Conservation (phyloP, 2,113 vertebrate genomes). For the Euleptes europaea region DNA sequence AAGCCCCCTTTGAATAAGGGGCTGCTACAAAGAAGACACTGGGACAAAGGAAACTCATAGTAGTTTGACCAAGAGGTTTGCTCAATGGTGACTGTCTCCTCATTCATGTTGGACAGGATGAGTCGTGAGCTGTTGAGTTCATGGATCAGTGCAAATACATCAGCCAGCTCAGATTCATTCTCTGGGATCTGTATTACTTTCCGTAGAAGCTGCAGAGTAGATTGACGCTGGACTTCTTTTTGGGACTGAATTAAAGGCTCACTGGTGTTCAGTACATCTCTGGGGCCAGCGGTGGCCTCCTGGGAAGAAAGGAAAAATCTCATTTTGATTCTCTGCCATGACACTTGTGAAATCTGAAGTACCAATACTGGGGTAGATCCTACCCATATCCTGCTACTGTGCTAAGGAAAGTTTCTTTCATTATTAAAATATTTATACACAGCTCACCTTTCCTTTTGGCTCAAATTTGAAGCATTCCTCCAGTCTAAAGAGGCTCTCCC, state of each 20-base stretch:
- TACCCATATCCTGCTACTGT: background rate
- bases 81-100: slow-evolving; percentile 82
- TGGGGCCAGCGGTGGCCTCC: slow-evolving; percentile 67
- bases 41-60: slow-evolving; percentile 87
- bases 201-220: slow-evolving; percentile 88
- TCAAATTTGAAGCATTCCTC: too few species aligned
- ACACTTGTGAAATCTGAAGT: background rate
- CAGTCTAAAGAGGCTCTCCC: too few species aligned
- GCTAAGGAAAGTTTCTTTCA: too few species aligned
- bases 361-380: background rate
- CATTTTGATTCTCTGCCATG: background rate
- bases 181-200: slow-evolving; percentile 90
- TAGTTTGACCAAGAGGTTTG: slow-evolving; percentile 92
- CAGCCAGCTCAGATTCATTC: slow-evolving; percentile 88
- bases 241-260: slow-evolving; percentile 81
- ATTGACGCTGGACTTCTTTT: slow-evolving; percentile 89
- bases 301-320: slow-evolving; percentile 41
- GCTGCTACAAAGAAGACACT: slow-evolving; percentile 90
- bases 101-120: slow-evolving; percentile 82
- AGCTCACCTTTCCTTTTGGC: too few species aligned
- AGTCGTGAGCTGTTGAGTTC: slow-evolving; percentile 91
- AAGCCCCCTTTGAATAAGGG: slow-evolving; percentile 90
- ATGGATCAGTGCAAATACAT: slow-evolving; percentile 88
- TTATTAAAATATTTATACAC: too few species aligned
- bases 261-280: slow-evolving; percentile 75